Percentiles rank a stretch among this genome's conserved stretches.
These are phyloP conservation scores for Drosophila leonis DNA, from an alignment of 2,888 invertebrate species.

Conservation along the genomic window DNA sequence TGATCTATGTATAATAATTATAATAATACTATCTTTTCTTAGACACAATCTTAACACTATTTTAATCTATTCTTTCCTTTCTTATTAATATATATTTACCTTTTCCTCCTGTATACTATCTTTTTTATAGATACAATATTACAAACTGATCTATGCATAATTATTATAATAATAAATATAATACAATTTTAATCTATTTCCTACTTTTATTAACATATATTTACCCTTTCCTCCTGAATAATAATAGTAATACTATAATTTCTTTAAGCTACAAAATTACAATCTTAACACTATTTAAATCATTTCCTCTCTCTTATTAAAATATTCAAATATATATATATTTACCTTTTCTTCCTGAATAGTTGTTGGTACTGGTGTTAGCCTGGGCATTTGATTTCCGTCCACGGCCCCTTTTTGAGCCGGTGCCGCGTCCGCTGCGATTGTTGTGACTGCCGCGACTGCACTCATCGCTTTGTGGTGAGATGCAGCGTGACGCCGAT, in stretches of 20 bases:
- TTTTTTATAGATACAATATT: too few species aligned
- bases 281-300: neutral
- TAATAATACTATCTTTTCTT: too few species aligned
- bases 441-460: slow-evolving; percentile 86
- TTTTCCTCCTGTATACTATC: too few species aligned
- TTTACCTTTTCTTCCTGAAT: slow-evolving; percentile 82
- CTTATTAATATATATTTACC: too few species aligned
- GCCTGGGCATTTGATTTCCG: slow-evolving; percentile 87
- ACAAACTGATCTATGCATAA: too few species aligned
- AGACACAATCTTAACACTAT: too few species aligned
- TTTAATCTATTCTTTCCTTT: neutral
- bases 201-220: neutral
- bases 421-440: slow-evolving; percentile 54
- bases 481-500: slow-evolving; percentile 92
- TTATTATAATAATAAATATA: too few species aligned
- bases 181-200: neutral
- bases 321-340: neutral
- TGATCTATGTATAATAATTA: too few species aligned
- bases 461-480: slow-evolving; percentile 92
- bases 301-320: neutral
- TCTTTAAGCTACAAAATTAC: neutral
- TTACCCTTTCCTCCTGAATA: neutral
- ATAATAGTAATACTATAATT: neutral
- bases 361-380: slow-evolving; percentile 70
- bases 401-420: slow-evolving; percentile 86